phyloP scores from a whole-genome alignment of 1,140 invertebrate species.

The Vanessa tameamea region DNA sequence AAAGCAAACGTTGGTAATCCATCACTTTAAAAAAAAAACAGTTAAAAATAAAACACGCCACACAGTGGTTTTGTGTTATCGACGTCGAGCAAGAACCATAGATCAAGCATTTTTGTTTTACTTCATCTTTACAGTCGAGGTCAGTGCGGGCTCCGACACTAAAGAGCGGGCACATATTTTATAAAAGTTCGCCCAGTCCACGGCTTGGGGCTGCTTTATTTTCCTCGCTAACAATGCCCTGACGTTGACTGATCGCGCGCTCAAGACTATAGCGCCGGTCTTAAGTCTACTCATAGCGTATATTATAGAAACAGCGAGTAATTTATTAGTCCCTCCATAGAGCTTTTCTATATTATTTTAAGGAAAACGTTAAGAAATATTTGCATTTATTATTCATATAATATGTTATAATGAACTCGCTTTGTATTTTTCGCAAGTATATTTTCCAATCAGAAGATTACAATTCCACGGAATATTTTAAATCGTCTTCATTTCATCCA shows the following conservation, averaged over 20 bases:
- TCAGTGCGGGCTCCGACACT: slow-evolving; percentile 21
- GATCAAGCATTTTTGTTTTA: slow-evolving; percentile 33
- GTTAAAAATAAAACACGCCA: neutral
- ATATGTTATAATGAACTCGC: too few relatives aligned
- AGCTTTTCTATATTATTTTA: slow-evolving; percentile 24
- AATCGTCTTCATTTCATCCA: too few relatives aligned
- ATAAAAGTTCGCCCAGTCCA: slow-evolving; percentile 56
- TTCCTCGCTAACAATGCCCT: slow-evolving; percentile 60
- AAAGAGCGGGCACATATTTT: slow-evolving; percentile 53
- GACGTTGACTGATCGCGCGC: slow-evolving; percentile 62
- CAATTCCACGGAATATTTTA: too few relatives aligned
- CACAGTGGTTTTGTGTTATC: slow-evolving; percentile 4
- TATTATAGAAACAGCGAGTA: slow-evolving; percentile 32
- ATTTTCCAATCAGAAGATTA: too few relatives aligned
- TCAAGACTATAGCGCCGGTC: slow-evolving; percentile 43
- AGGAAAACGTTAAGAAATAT: slow-evolving; percentile 12
- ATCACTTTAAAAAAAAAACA: neutral
- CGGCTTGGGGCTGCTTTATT: slow-evolving; percentile 51
- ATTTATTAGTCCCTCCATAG: slow-evolving; percentile 30
- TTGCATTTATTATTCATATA: neutral
- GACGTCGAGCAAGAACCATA: slow-evolving; percentile 6
- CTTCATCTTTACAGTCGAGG: slow-evolving; percentile 22
- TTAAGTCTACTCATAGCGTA: slow-evolving; percentile 37
- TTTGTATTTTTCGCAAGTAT: too few relatives aligned
- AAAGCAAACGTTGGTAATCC: slow-evolving; percentile 1